Base-by-base conservation (phyloP, 2,888 invertebrate genomes). In the Micoletzkya japonica region DNA sequence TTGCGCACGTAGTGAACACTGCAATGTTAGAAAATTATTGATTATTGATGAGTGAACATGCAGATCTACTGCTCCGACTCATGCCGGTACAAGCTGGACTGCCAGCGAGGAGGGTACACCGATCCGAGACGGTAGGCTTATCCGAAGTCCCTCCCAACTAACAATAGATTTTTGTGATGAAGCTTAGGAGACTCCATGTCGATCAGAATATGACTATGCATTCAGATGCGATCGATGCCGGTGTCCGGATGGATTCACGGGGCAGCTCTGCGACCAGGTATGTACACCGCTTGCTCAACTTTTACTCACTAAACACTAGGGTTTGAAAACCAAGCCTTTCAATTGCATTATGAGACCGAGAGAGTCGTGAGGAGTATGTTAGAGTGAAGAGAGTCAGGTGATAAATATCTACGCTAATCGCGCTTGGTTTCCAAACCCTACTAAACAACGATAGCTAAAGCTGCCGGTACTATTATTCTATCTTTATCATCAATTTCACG, bases 221-320 rank as follows among this genome's bases (percentile, higher is more conserved):
- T 61, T 60, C 59, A 72, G 78, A 63, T 80, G 79, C 66, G 84
- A 85, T 57, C 74, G 84, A 7, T 85, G 85, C 63, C 77, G 85
- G 24, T 85, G 85, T 76, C 85, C 85, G 6, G 86, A 86, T 69
- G 85, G 85, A 2, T 86, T 85, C 75, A 86, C 84, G 14, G 86
- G 85, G 20, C 76, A 78, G 59, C 76, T 76, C 60, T 85, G 85
- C 58, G 82, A 85, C 20, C 77, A 83, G 72, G 77, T 69, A 32
- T 26, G 59, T 7, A 2, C n/a, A n/a, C n/a, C n/a, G n/a, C n/a
- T n/a, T n/a, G n/a, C n/a, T n/a, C n/a, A n/a, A n/a, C n/a, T n/a
- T n/a, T n/a, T n/a, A n/a, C n/a, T n/a, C n/a, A n/a, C n/a, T n/a
- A n/a, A n/a, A n/a, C n/a, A n/a, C n/a, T n/a, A n/a, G n/a, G n/a